Conservation (phyloP, 2,113 vertebrate species). For the Scolopax mira region DNA sequence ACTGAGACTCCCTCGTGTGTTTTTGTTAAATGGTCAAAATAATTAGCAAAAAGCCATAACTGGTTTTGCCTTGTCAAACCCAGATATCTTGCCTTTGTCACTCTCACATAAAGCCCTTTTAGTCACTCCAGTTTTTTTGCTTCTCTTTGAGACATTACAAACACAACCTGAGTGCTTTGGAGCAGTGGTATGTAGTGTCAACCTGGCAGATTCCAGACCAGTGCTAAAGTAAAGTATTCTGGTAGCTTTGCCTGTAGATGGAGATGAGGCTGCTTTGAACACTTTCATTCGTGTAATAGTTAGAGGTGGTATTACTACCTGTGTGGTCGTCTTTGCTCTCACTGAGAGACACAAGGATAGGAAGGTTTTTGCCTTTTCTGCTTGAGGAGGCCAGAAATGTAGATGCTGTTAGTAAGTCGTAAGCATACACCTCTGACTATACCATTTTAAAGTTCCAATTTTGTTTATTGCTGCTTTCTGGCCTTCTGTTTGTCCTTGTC, state of each 20-base stretch:
- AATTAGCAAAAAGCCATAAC: not conserved
- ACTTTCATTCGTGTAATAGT: not conserved
- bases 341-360: not conserved
- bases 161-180: not conserved
- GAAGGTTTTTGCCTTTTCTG: not conserved
- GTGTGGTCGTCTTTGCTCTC: constrained; percentile 41
- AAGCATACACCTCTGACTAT: not conserved
- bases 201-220: not conserved
- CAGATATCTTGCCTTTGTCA: not conserved
- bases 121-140: not conserved
- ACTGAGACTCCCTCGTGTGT: not conserved
- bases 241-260: constrained; percentile 48
- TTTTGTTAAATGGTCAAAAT: not conserved
- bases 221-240: constrained; percentile 51
- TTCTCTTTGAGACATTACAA: not conserved
- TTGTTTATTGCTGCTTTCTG: not conserved
- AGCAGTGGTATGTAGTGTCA: constrained; percentile 34
- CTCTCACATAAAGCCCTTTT: not conserved
- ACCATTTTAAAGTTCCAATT: not conserved
- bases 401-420: not conserved
- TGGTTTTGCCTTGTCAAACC: not conserved
- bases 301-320: constrained; percentile 10
- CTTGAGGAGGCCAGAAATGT: not conserved
- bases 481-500: not conserved
- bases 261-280: constrained; percentile 29